A percentile compares a stretch with the other conserved stretches of the same genome.
Evolutionary conservation across 2,888 invertebrate species (phyloP).

Genomic region (Anarsia innoxiella): DNA sequence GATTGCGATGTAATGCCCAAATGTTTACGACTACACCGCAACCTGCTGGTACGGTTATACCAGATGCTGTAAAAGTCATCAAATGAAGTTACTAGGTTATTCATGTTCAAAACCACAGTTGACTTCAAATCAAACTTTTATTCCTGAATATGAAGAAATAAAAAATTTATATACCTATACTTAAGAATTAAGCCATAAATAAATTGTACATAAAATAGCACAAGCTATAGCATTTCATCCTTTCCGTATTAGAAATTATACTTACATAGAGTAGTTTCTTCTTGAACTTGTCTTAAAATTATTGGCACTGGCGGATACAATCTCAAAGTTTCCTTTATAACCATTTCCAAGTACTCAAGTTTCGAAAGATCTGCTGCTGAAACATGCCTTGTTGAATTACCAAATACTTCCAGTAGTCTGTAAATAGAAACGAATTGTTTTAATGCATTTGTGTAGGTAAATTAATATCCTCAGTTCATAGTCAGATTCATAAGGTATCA

Average conservation of each 20-base stretch:
- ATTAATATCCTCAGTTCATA: background rate
- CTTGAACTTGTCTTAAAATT: background rate
- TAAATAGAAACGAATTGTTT: background rate
- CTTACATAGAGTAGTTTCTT: background rate
- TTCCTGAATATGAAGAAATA: too few relatives aligned
- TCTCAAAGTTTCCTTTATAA: slow-evolving; percentile 28
- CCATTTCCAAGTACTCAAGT: slow-evolving; percentile 27
- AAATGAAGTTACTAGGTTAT: background rate
- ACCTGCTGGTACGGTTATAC: slow-evolving; percentile 23
- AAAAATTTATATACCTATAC: background rate
- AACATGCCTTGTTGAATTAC: slow-evolving; percentile 20
- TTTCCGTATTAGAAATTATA: background rate
- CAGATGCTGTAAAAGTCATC: slow-evolving; percentile 26
- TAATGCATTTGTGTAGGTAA: background rate
- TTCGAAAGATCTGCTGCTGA: slow-evolving; percentile 21
- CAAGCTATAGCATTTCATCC: background rate
- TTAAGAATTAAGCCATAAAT: background rate
- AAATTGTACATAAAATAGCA: background rate
- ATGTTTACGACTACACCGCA: slow-evolving; percentile 28
- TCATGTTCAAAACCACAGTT: background rate
- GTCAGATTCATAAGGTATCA: background rate
- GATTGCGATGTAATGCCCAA: slow-evolving; percentile 40
- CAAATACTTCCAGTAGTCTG: slow-evolving; percentile 28
- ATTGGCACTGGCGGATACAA: background rate
- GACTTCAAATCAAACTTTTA: background rate